Conservation (phyloP, 2,888 invertebrate species). For the Anoncus sp. region DNA sequence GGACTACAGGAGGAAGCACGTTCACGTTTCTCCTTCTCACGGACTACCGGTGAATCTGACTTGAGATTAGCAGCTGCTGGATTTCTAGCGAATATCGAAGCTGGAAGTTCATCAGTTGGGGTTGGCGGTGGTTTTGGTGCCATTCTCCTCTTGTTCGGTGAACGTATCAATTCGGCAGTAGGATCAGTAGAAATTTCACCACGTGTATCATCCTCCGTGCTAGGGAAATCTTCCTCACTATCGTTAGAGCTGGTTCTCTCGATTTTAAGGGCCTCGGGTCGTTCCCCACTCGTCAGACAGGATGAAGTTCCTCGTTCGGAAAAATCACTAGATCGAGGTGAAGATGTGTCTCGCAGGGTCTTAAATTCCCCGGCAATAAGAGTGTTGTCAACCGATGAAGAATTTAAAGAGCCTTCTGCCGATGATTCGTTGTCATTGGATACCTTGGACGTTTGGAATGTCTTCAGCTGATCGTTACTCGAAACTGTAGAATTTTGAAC, state of each 20-base stretch:
- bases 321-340: slow-evolving; percentile 2
- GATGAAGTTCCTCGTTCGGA: slow-evolving; percentile 3
- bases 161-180: slow-evolving; percentile 79
- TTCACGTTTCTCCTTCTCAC: slow-evolving; percentile 91
- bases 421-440: background rate
- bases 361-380: background rate
- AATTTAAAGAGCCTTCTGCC: slow-evolving; percentile 3
- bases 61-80: slow-evolving; percentile 83
- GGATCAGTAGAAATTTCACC: slow-evolving; percentile 61
- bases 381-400: background rate
- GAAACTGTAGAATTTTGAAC: background rate
- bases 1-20: slow-evolving; percentile 87
- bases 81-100: slow-evolving; percentile 86
- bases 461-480: slow-evolving; percentile 23
- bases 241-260: slow-evolving; percentile 30
- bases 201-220: slow-evolving; percentile 64
- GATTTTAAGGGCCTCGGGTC: slow-evolving; percentile 2
- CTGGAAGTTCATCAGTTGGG: slow-evolving; percentile 84
- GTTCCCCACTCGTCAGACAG: background rate
- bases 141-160: slow-evolving; percentile 88
- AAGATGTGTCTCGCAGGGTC: no score
- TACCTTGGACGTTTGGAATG: slow-evolving; percentile 14
- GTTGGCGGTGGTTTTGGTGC: slow-evolving; percentile 90
- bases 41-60: slow-evolving; percentile 88
- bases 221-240: slow-evolving; percentile 41